Evolutionary conservation across 2,888 invertebrate species (phyloP), one percentile per base, ranked within the genome.

Genomic region (Temnothorax rugatulus): DNA sequence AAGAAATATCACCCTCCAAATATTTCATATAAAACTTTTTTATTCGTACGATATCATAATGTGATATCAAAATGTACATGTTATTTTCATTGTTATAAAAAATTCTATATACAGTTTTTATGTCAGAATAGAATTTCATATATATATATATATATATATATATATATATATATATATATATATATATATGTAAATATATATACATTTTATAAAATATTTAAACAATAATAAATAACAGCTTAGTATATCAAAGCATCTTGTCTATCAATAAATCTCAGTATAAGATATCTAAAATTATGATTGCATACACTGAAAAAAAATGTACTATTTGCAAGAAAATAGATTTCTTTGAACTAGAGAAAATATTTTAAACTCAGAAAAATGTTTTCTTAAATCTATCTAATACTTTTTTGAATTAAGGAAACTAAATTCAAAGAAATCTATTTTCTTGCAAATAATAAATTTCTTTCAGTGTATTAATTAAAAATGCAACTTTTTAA

Each of bases 11-110:
- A 34, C 21, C 7, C 2, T 29, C 29, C 13, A 64, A 52, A 64
- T 52, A 38, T 50, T 52, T 52, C 18, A 64, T 52, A 18, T 76
- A 15, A 50, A 34, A 61, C 15, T 64, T 64, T 47, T 74, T 47
- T 1, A 25, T 38, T 25, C 1, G 3, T 34, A 15, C n/a, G n/a
- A 29, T 29, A 61, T 57, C 15, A 73, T n/a, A 18, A 3, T 61
- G 15, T 21, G 29, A 29, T 29, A 29, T 29, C 4, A 34, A 64
- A n/a, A 13, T 63, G 7, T 38, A 3, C 38, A 3, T 50, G 38
- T 76, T 21, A 63, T 50, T 50, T 64, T 38, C 4, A 52, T 21
- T 54, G n/a, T 21, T 9, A 18, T 1, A 25, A 7, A 47, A 34
- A 25, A 1, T 75, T 8, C 8, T 73, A 13, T 41, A 41, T 34